Conservation (phyloP, 2,888 invertebrate genomes). For the Glyphotaelius pellucidus region DNA sequence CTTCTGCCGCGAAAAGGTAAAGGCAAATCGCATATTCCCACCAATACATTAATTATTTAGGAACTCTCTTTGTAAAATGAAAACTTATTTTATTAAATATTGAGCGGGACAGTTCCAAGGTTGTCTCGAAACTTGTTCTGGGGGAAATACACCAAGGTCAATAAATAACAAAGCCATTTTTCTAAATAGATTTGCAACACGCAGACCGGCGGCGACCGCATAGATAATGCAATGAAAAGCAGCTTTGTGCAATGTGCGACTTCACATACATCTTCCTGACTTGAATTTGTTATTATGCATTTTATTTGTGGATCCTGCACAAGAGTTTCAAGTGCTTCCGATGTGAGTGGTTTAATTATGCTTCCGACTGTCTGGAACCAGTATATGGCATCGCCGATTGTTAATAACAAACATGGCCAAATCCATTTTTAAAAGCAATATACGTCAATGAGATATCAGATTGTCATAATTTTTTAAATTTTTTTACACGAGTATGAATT, state of each 20-base stretch:
- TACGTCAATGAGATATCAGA: no score
- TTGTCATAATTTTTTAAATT: no score
- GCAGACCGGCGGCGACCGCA: neutral
- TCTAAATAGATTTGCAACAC: neutral
- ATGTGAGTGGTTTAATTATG: no score
- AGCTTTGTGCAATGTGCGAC: neutral
- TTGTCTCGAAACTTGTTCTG: neutral
- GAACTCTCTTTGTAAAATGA: neutral
- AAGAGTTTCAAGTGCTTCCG: no score
- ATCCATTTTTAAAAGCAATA: no score
- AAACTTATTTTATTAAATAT: neutral
- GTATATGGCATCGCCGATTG: no score
- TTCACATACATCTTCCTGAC: no score
- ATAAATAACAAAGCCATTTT: neutral
- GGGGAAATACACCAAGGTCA: neutral
- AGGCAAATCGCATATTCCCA: neutral
- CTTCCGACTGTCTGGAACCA: no score
- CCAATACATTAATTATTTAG: neutral
- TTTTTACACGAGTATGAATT: no score
- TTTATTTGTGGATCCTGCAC: no score
- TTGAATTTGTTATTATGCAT: no score
- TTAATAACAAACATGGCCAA: no score
- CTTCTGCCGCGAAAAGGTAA: neutral
- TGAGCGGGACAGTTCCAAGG: neutral
- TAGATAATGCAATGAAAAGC: neutral